Conservation (phyloP, 2,888 invertebrate genomes). For the Panzeria rudis region DNA sequence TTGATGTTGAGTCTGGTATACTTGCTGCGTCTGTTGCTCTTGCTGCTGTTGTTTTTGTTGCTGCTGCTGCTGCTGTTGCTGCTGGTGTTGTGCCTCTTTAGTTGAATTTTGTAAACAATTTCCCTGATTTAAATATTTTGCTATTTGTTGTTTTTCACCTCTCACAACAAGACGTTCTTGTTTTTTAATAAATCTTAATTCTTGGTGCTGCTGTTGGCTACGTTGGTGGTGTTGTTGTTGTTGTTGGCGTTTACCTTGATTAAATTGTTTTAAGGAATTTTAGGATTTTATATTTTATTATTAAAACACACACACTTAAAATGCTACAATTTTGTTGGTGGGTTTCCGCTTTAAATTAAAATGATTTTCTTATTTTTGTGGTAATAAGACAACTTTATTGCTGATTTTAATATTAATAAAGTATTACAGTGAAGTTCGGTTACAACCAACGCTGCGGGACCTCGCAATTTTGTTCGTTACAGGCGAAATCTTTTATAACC, state of each 20-base stretch:
- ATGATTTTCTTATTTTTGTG: neutral
- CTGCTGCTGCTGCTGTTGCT: constrained; percentile 61
- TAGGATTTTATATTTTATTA: constrained; percentile 63
- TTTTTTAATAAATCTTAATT: constrained; percentile 50
- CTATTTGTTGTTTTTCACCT: constrained; percentile 48
- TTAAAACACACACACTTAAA: constrained; percentile 37
- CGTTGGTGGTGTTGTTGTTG: constrained; percentile 58
- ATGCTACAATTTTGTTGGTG: constrained; percentile 48
- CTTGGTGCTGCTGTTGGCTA: constrained; percentile 41
- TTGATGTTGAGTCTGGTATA: constrained; percentile 43
- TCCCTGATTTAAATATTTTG: constrained; percentile 53
- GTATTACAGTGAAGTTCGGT: no score
- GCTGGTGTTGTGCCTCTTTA: constrained; percentile 51
- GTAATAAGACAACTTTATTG: neutral
- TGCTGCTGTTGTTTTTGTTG: constrained; percentile 58
- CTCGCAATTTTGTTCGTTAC: no score
- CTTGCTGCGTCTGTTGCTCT: constrained; percentile 43
- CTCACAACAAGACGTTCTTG: constrained; percentile 46
- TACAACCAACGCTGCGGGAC: no score
- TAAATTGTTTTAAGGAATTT: constrained; percentile 72
- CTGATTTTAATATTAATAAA: constrained; percentile 16
- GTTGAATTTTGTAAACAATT: constrained; percentile 49
- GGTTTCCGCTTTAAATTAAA: constrained; percentile 9
- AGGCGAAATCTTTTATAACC: no score
- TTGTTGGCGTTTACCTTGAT: constrained; percentile 70